Evolutionary conservation across 2,888 invertebrate genomes (phyloP).

Genomic region (Pristionchus entomophagus): DNA sequence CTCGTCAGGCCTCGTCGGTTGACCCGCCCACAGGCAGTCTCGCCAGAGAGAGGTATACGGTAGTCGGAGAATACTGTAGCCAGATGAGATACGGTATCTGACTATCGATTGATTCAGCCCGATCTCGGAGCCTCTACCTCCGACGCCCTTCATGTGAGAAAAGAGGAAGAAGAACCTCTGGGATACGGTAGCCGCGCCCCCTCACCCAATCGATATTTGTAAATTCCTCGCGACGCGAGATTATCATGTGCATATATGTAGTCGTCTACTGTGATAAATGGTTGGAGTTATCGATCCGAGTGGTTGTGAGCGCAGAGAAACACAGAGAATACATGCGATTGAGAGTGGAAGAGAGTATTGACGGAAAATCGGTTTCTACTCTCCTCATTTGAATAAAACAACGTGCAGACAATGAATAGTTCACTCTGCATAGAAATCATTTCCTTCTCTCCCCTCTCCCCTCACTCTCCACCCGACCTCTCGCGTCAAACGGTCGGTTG

Average conservation of each 20-base stretch:
- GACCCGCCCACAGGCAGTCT: neutral
- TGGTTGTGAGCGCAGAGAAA: neutral
- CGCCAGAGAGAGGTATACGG: slow-evolving; percentile 20
- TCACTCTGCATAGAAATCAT: too few species aligned
- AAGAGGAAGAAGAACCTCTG: neutral
- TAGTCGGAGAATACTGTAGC: neutral
- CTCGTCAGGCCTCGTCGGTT: neutral
- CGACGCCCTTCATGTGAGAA: neutral
- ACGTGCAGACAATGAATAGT: too few species aligned
- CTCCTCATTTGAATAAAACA: too few species aligned
- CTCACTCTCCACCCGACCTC: too few species aligned
- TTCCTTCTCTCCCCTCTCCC: too few species aligned
- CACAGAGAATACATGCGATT: too few species aligned
- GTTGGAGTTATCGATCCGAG: neutral
- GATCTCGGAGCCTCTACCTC: neutral
- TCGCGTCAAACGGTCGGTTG: too few species aligned
- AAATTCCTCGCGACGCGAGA: neutral
- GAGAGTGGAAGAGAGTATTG: too few species aligned
- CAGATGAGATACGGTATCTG: neutral
- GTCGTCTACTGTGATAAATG: slow-evolving; percentile 29
- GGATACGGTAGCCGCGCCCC: too few species aligned
- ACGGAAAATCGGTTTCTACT: too few species aligned
- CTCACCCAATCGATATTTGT: slow-evolving; percentile 20
- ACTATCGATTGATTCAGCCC: slow-evolving; percentile 10
- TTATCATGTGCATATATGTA: slow-evolving; percentile 25